Percentiles rank a stretch among this genome's conserved stretches.
Evolutionary conservation across 2,113 vertebrate species (phyloP).

Genomic region (Lophura nycthemera): DNA sequence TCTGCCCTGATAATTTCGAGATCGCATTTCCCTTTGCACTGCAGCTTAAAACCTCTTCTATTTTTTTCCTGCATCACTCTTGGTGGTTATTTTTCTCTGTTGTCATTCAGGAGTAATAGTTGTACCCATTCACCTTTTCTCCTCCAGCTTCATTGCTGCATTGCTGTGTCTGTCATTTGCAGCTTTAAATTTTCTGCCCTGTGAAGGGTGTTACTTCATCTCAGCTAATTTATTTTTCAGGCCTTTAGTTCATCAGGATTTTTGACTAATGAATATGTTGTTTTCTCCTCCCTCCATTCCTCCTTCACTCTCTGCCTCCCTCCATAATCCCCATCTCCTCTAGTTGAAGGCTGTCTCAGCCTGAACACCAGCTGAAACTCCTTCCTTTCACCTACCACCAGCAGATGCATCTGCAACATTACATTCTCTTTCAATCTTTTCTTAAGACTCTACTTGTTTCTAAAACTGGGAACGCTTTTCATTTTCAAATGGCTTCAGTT

Average conservation of each 20-base stretch:
- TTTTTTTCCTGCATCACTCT: not conserved
- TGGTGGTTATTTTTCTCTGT: not conserved
- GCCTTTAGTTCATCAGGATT: not conserved
- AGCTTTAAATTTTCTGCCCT: not conserved
- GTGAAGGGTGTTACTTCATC: not conserved
- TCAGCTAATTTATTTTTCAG: not conserved
- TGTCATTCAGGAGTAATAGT: not conserved
- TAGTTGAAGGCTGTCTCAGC: constrained; percentile 11
- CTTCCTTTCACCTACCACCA: not conserved
- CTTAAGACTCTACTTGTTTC: constrained; percentile 11
- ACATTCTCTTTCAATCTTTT: not conserved
- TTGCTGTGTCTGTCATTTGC: not conserved
- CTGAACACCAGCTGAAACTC: constrained; percentile 17
- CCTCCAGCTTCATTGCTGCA: not conserved
- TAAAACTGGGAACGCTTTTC: constrained; percentile 50
- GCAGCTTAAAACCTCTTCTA: not conserved
- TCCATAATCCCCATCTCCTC: not conserved
- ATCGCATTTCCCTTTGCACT: not conserved
- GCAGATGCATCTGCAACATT: not conserved
- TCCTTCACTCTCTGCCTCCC: not conserved
- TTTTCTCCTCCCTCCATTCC: not conserved
- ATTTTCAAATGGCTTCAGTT: constrained; percentile 42
- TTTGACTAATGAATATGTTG: not conserved
- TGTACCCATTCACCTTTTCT: not conserved
- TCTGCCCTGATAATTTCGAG: not conserved